Evolutionary conservation across 2,113 vertebrate species (phyloP).

Genomic region (Proterorhinus semilunaris): DNA sequence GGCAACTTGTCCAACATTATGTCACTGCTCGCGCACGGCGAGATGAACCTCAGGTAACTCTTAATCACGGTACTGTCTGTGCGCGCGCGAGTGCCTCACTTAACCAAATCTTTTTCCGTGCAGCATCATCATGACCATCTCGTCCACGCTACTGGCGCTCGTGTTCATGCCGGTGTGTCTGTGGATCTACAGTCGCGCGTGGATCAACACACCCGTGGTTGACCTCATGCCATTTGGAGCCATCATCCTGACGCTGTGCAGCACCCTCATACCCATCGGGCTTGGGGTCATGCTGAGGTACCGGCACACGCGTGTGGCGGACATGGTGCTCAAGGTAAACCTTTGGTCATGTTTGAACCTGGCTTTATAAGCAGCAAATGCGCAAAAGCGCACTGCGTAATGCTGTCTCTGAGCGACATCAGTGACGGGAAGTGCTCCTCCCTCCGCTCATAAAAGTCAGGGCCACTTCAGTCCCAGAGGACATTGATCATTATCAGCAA

Average conservation of each 20-base stretch:
- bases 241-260: slow-evolving; percentile 90
- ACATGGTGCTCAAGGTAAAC: slow-evolving; percentile 90
- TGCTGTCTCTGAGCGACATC: slow-evolving; percentile 48
- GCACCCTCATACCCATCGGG: slow-evolving; percentile 93
- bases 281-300: slow-evolving; percentile 87
- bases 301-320: slow-evolving; percentile 82
- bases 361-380: slow-evolving; percentile 4
- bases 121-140: slow-evolving; percentile 98
- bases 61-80: background rate
- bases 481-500: slow-evolving; percentile 11
- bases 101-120: slow-evolving; percentile 7
- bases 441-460: slow-evolving; percentile 35
- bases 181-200: slow-evolving; percentile 94
- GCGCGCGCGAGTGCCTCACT: background rate
- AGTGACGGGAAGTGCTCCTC: slow-evolving; percentile 51
- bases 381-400: slow-evolving; percentile 60
- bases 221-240: slow-evolving; percentile 89
- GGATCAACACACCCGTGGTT: slow-evolving; percentile 94
- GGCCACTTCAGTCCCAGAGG: slow-evolving; percentile 6
- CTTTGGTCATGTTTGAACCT: background rate
- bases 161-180: slow-evolving; percentile 94
- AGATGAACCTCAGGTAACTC: slow-evolving; percentile 96
- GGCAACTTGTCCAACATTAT: slow-evolving; percentile 95
- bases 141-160: slow-evolving; percentile 91
- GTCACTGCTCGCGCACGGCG: slow-evolving; percentile 91